phyloP scores from a whole-genome alignment of 2,888 invertebrate species.

The Monochamus alternatus region DNA sequence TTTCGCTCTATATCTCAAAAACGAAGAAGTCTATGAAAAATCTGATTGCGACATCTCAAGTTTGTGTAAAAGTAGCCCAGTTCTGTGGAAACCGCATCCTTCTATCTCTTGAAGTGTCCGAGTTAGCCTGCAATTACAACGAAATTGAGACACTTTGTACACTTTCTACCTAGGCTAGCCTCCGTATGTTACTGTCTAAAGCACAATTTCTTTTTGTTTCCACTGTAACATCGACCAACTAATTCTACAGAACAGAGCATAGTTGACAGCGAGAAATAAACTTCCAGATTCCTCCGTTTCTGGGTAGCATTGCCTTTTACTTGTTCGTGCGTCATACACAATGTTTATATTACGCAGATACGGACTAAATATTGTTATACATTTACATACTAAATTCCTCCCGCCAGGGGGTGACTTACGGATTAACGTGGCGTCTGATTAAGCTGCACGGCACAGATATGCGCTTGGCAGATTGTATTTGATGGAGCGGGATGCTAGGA shows the following conservation, averaged over 20 bases:
- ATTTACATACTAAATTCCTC: constrained; percentile 51
- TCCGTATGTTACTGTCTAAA: too few relatives aligned
- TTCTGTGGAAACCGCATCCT: too few relatives aligned
- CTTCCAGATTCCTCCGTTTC: constrained; percentile 33
- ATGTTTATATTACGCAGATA: constrained; percentile 45
- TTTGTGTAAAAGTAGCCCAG: too few relatives aligned
- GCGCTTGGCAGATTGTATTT: constrained; percentile 36
- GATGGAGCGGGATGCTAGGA: constrained; percentile 17
- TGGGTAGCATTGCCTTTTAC: constrained; percentile 43
- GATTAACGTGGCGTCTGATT: constrained; percentile 37
- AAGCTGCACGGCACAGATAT: constrained; percentile 37
- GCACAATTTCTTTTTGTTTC: too few relatives aligned
- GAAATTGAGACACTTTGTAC: too few relatives aligned
- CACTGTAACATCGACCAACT: background rate
- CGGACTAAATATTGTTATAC: constrained; percentile 48
- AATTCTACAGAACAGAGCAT: background rate
- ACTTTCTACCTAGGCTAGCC: too few relatives aligned
- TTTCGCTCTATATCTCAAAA: too few relatives aligned
- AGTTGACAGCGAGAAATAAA: constrained; percentile 27
- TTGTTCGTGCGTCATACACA: constrained; percentile 43
- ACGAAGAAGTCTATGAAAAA: too few relatives aligned
- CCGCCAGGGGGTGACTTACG: constrained; percentile 35
- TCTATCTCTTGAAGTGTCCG: too few relatives aligned
- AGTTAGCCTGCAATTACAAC: too few relatives aligned
- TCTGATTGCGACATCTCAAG: too few relatives aligned